Percentiles rank a stretch among this genome's conserved stretches.
phyloP scores from a whole-genome alignment of 2,113 vertebrate genomes.

The Brachirus orientalis region DNA sequence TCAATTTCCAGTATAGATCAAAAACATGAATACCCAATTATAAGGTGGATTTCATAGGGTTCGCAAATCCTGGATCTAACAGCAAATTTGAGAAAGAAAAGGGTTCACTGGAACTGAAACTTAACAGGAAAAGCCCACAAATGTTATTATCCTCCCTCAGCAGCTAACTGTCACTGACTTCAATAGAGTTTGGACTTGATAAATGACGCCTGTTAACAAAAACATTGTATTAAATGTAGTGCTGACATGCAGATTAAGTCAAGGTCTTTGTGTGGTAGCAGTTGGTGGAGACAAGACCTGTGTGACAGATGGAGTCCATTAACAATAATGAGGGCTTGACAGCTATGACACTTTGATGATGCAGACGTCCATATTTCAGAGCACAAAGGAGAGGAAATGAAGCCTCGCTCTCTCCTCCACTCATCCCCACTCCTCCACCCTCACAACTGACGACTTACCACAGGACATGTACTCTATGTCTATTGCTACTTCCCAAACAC shows the following conservation, averaged over 20 bases:
- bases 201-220: slow-evolving; percentile 34
- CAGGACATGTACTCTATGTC: slow-evolving; percentile 54
- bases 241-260: slow-evolving; percentile 55
- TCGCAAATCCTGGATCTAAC: no score
- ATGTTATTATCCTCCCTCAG: slow-evolving; percentile 18
- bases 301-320: slow-evolving; percentile 74
- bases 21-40: no score
- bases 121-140: slow-evolving; percentile 15
- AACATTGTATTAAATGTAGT: slow-evolving; percentile 46
- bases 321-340: slow-evolving; percentile 76
- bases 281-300: slow-evolving; percentile 67
- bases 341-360: slow-evolving; percentile 80
- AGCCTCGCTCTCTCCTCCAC: slow-evolving; percentile 60
- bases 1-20: no score
- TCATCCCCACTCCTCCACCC: slow-evolving; percentile 60
- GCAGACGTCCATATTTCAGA: slow-evolving; percentile 75
- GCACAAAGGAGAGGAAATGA: slow-evolving; percentile 80
- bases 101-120: slow-evolving; percentile 9
- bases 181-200: slow-evolving; percentile 35
- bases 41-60: no score
- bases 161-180: slow-evolving; percentile 37
- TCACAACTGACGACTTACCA: slow-evolving; percentile 70
- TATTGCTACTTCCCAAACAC: slow-evolving; percentile 61
- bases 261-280: slow-evolving; percentile 60
- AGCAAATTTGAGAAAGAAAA: no score